A percentile compares a stretch with the other conserved stretches of the same genome.
Evolutionary conservation across 2,888 invertebrate species (phyloP).

Genomic region (Bombylius discolor): DNA sequence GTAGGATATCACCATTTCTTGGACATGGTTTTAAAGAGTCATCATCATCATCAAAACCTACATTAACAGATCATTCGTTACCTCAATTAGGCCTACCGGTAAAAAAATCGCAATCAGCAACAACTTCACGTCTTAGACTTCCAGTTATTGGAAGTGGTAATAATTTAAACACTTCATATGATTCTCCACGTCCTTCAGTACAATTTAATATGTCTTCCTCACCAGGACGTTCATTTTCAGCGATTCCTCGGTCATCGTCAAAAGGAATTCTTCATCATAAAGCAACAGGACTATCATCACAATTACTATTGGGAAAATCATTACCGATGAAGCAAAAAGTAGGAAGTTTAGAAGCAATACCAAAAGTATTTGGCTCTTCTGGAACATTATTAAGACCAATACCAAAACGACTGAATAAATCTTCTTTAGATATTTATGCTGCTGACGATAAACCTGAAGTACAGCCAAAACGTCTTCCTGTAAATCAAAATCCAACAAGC

Average conservation of each 20-base stretch:
- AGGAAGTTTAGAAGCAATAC: conserved; percentile 28
- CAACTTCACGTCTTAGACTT: conserved; percentile 23
- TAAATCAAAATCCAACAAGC: conserved; percentile 32
- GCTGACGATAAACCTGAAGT: conserved; percentile 20
- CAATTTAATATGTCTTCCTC: conserved; percentile 30
- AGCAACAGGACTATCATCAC: neutral
- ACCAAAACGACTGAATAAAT: conserved; percentile 23
- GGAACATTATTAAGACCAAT: conserved; percentile 20
- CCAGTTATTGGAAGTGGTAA: conserved; percentile 15
- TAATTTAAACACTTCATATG: conserved; percentile 19
- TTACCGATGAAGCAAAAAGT: conserved; percentile 18
- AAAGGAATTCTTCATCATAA: conserved; percentile 29
- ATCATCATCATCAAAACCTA: conserved; percentile 1
- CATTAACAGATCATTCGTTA: conserved; percentile 14
- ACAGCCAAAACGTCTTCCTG: conserved; percentile 23
- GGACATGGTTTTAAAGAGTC: conserved; percentile 41
- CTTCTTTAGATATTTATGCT: conserved; percentile 21
- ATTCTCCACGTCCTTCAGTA: conserved; percentile 32
- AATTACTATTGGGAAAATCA: neutral
- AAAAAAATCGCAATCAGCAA: conserved; percentile 3
- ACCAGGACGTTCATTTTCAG: neutral
- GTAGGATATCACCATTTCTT: conserved; percentile 47
- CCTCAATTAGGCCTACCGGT: conserved; percentile 7
- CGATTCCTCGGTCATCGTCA: conserved; percentile 13
- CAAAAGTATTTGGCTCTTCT: conserved; percentile 26